These are phyloP conservation scores for Palaemon carinicauda DNA, from an alignment of 1,140 invertebrate species.

Conservation along the genomic window DNA sequence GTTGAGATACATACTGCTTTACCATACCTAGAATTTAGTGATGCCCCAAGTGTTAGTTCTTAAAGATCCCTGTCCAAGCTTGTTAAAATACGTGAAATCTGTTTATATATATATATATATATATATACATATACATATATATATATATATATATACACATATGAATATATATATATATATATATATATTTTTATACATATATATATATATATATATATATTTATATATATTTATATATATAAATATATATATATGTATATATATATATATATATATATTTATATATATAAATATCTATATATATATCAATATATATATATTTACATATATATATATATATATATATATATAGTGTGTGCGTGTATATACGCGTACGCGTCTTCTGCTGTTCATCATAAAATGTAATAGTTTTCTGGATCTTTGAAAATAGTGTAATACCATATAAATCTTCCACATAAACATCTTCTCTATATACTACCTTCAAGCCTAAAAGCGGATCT, in stretches of 20 bases:
- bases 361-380: not conserved
- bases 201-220: not conserved
- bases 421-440: too few species aligned
- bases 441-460: too few species aligned
- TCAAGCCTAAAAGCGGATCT: too few species aligned
- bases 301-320: not conserved
- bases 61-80: too few species aligned
- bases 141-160: not conserved
- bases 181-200: not conserved
- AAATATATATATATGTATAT: not conserved
- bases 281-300: not conserved
- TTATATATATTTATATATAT: not conserved
- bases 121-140: not conserved
- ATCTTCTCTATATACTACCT: too few species aligned
- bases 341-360: not conserved
- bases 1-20: too few species aligned
- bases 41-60: too few species aligned
- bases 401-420: too few species aligned
- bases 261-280: not conserved
- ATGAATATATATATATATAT: not conserved
- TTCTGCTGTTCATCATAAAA: too few species aligned
- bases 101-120: constrained; percentile 2
- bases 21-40: too few species aligned
- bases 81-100: too few species aligned
- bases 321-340: not conserved